These are phyloP conservation scores for Lepus townsendii DNA, from an alignment of 2,797 vertebrate species.

Conservation along the genomic window DNA sequence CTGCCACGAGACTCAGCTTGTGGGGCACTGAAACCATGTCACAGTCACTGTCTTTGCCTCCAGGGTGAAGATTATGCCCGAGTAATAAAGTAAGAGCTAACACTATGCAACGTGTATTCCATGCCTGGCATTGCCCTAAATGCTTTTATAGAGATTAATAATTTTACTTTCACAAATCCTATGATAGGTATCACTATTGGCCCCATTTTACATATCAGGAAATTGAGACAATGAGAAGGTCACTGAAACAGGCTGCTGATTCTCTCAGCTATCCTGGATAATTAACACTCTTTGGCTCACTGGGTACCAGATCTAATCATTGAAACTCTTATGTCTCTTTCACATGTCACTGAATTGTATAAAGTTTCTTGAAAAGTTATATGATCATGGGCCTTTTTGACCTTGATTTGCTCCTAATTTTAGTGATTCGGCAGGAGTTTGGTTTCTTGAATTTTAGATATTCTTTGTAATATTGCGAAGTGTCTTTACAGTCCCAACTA, in stretches of 20 bases:
- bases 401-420: conserved; percentile 44
- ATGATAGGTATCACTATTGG: background rate
- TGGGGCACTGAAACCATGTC: background rate
- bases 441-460: background rate
- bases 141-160: background rate
- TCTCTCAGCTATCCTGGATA: background rate
- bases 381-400: background rate
- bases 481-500: background rate
- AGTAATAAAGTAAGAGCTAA: background rate
- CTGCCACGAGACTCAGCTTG: background rate
- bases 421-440: background rate
- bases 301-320: background rate
- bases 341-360: background rate
- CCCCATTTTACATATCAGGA: background rate
- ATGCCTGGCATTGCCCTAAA: background rate
- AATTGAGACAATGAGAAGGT: conserved; percentile 35
- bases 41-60: background rate
- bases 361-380: conserved; percentile 1
- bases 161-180: background rate
- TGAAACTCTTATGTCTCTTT: background rate
- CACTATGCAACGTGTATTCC: background rate
- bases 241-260: background rate
- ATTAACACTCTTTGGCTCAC: background rate
- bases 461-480: conserved; percentile 24
- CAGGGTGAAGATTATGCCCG: background rate